Conservation (phyloP, 2,797 vertebrate genomes). For the Lerista edwardsae region DNA sequence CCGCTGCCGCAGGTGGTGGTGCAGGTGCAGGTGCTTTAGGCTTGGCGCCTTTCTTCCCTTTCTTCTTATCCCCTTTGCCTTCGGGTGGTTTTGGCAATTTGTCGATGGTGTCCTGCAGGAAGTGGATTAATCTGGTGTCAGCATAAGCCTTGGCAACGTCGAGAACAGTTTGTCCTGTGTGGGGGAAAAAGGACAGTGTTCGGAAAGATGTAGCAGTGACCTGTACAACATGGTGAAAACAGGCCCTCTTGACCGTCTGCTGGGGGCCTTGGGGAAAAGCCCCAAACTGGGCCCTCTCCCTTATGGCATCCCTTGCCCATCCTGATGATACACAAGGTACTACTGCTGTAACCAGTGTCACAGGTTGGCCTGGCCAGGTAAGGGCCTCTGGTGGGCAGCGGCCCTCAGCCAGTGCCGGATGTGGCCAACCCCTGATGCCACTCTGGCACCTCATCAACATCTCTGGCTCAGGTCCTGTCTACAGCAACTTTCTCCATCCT, state of each 20-base stretch:
- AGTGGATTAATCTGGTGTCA: slow-evolving; percentile 80
- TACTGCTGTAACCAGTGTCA: too few species aligned
- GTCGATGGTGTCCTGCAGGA: slow-evolving; percentile 83
- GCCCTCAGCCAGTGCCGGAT: too few species aligned
- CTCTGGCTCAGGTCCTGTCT: neutral
- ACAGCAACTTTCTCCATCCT: neutral
- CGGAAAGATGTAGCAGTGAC: neutral
- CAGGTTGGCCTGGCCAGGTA: too few species aligned
- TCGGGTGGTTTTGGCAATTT: slow-evolving; percentile 78
- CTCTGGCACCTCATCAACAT: neutral
- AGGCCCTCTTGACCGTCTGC: neutral
- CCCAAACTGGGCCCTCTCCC: too few species aligned
- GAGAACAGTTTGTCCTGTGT: slow-evolving; percentile 83
- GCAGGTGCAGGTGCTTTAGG: slow-evolving; percentile 55
- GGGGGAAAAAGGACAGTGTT: slow-evolving; percentile 10
- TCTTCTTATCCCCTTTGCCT: slow-evolving; percentile 68
- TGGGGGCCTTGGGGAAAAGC: too few species aligned
- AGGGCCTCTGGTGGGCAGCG: too few species aligned
- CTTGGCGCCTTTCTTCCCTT: slow-evolving; percentile 54
- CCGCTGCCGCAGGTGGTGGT: neutral
- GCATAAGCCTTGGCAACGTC: slow-evolving; percentile 84
- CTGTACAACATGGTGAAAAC: neutral
- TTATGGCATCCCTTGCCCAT: too few species aligned
- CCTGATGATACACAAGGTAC: too few species aligned
- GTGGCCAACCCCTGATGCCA: too few species aligned